Percentiles rank a stretch among this genome's conserved stretches.
Conservation (phyloP, 1,140 invertebrate genomes). For the Pogonomyrmex barbatus region DNA sequence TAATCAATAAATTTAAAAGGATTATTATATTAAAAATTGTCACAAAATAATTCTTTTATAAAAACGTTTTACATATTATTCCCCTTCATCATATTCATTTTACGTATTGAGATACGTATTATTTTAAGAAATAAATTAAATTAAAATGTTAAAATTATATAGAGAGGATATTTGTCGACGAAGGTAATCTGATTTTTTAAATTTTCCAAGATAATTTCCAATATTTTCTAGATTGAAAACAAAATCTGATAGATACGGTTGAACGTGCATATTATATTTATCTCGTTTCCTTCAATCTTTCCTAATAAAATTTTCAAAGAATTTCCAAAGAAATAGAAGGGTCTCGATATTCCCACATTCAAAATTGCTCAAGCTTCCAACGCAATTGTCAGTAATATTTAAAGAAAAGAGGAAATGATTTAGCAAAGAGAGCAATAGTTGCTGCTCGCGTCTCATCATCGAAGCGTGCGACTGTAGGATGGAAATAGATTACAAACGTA, state of each 20-base stretch:
- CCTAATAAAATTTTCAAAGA: slow-evolving; percentile 56
- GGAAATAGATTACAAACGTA: slow-evolving; percentile 76
- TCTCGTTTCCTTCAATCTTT: neutral
- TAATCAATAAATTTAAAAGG: slow-evolving; percentile 19
- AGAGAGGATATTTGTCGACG: neutral
- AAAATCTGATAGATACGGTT: slow-evolving; percentile 12
- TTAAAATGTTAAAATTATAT: neutral
- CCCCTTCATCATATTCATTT: neutral
- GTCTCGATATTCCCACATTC: slow-evolving; percentile 18
- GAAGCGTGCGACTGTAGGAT: slow-evolving; percentile 55
- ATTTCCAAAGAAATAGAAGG: slow-evolving; percentile 37
- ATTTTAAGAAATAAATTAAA: neutral
- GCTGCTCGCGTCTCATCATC: slow-evolving; percentile 31
- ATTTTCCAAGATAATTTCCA: neutral
- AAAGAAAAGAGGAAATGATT: slow-evolving; percentile 69
- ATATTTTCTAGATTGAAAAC: neutral
- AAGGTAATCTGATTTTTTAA: neutral
- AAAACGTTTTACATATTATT: neutral
- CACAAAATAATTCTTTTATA: neutral
- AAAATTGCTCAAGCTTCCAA: slow-evolving; percentile 15
- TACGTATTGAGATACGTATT: neutral
- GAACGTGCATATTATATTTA: neutral
- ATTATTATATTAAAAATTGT: neutral
- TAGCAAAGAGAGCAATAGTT: slow-evolving; percentile 47
- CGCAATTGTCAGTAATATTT: slow-evolving; percentile 34